These are phyloP conservation scores for Oncorhynchus gorbuscha DNA, from an alignment of 2,113 vertebrate species.

Conservation along the genomic window DNA sequence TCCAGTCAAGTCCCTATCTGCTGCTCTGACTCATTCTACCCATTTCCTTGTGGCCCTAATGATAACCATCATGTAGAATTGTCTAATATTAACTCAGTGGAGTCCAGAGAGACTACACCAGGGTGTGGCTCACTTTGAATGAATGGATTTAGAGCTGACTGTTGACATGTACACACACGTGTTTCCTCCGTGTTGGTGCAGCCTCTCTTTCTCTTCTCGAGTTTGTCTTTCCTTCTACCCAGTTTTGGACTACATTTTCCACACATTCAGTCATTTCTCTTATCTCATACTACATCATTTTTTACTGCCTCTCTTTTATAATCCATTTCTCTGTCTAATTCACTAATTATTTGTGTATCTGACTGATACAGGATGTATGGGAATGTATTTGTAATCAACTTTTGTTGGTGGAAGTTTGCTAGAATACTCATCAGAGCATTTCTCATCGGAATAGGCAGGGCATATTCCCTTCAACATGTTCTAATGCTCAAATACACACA, in stretches of 20 bases:
- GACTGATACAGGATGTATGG: conserved; percentile 28
- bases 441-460: neutral
- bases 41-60: no score
- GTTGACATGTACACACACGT: conserved; percentile 19
- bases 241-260: neutral
- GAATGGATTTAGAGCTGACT: neutral
- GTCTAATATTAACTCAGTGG: neutral
- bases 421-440: neutral
- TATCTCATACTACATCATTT: conserved; percentile 1
- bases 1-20: no score
- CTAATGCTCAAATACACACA: neutral
- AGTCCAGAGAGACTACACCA: neutral
- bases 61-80: no score
- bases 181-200: neutral
- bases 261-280: conserved; percentile 18
- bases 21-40: no score
- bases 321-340: neutral
- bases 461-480: neutral
- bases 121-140: conserved; percentile 31
- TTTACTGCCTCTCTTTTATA: neutral
- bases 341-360: neutral
- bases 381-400: neutral
- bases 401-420: neutral
- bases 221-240: neutral
- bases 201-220: neutral